Percentiles rank a stretch among this genome's conserved stretches.
Evolutionary conservation across 2,888 invertebrate species (phyloP).

Genomic region (Mamestra brassicae): DNA sequence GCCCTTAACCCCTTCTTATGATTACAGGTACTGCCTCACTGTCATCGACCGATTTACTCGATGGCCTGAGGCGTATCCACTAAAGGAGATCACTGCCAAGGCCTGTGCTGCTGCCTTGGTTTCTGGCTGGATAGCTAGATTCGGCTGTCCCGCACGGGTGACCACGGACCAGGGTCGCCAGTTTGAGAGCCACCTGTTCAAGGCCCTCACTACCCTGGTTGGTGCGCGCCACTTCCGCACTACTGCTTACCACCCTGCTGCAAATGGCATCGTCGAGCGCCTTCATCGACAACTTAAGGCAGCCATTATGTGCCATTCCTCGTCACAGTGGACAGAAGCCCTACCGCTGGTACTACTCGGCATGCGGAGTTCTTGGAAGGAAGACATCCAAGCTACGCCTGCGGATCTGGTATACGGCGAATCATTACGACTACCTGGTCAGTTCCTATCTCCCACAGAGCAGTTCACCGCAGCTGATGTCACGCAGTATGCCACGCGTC

Average conservation of each 20-base stretch:
- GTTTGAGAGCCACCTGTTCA: conserved; percentile 3
- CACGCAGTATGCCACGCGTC: conserved; percentile 1
- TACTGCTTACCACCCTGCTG: conserved; percentile 17
- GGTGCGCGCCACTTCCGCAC: conserved; percentile 6
- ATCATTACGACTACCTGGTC: conserved; percentile 5
- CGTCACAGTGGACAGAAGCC: conserved; percentile 17
- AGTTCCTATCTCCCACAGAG: conserved; percentile 6
- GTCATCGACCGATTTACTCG: too few species aligned
- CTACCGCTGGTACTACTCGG: conserved; percentile 29
- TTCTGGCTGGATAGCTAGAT: conserved; percentile 9
- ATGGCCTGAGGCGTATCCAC: too few species aligned
- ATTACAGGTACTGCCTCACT: too few species aligned
- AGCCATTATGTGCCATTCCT: conserved; percentile 22
- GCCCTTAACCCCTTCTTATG: too few species aligned
- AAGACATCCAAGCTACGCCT: conserved; percentile 23
- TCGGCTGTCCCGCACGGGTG: background rate
- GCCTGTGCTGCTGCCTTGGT: conserved; percentile 8
- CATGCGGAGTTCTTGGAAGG: conserved; percentile 31
- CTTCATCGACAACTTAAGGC: conserved; percentile 14
- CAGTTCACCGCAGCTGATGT: conserved; percentile 7
- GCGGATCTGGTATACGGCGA: conserved; percentile 25
- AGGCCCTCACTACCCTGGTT: background rate
- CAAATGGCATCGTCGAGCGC: conserved; percentile 14
- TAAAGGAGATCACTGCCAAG: background rate
- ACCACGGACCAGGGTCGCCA: too few species aligned